Percentiles rank a stretch among this genome's conserved stretches.
These are phyloP conservation scores for Naja naja DNA, from an alignment of 2,113 vertebrate species.

Conservation along the genomic window DNA sequence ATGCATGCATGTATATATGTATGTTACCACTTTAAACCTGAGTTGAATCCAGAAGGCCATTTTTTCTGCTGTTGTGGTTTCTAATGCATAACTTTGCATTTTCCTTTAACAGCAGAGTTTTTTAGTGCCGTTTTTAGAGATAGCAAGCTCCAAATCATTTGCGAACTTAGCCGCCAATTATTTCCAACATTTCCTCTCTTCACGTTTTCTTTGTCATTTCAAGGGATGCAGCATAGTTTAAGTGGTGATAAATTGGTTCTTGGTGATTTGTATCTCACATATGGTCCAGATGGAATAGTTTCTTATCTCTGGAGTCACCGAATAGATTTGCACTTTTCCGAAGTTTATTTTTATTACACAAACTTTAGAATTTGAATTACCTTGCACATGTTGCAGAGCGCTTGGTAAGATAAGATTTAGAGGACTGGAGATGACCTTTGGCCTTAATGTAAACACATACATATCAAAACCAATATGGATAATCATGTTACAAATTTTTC, in stretches of 20 bases:
- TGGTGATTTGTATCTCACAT: conserved; percentile 22
- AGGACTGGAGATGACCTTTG: neutral
- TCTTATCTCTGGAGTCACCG: neutral
- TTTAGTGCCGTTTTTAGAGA: conserved; percentile 30
- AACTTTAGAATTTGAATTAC: neutral
- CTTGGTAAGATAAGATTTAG: neutral
- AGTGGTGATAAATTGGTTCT: conserved; percentile 25
- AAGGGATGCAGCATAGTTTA: conserved; percentile 3
- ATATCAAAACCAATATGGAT: neutral
- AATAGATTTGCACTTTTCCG: conserved; percentile 21
- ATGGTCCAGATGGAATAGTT: conserved; percentile 13
- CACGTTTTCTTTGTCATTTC: conserved; percentile 18
- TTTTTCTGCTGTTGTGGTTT: neutral
- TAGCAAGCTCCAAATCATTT: conserved; percentile 25
- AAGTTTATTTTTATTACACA: conserved; percentile 17
- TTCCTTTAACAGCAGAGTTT: conserved; percentile 23
- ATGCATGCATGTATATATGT: neutral
- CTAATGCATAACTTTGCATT: conserved; percentile 30
- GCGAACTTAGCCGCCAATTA: conserved; percentile 20
- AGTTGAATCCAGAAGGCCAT: neutral
- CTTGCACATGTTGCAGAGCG: neutral
- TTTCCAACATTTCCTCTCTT: conserved; percentile 1
- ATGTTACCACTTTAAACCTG: neutral
- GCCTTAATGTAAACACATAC: neutral
- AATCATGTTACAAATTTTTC: neutral